Evolutionary conservation across 2,888 invertebrate genomes (phyloP).

Genomic region (Drosophila histrio): DNA sequence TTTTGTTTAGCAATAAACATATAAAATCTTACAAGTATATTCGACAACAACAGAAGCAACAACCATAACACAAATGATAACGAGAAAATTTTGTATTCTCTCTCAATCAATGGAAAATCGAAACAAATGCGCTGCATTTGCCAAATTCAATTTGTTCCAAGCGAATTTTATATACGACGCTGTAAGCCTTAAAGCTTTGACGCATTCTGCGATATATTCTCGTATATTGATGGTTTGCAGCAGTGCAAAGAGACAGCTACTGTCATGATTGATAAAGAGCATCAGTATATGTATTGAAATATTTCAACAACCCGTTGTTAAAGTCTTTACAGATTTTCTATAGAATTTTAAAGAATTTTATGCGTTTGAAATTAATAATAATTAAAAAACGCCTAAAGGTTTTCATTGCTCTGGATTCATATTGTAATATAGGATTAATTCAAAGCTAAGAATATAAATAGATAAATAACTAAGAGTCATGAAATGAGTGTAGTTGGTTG

Average conservation of each 20-base stretch:
- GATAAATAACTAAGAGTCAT: background rate
- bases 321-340: background rate
- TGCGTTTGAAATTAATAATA: too few relatives aligned
- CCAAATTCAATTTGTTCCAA: conserved; percentile 55
- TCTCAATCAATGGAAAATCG: conserved; percentile 62
- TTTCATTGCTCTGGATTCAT: too few relatives aligned
- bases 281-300: background rate
- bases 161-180: conserved; percentile 18
- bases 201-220: conserved; percentile 2
- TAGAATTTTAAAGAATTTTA: background rate
- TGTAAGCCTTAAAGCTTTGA: conserved; percentile 37
- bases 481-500: background rate
- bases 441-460: too few relatives aligned
- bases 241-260: conserved; percentile 6
- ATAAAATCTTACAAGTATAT: conserved; percentile 49
- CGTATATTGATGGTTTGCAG: conserved; percentile 21
- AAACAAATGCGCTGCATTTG: conserved; percentile 63
- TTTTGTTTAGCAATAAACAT: conserved; percentile 74
- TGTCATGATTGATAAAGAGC: conserved; percentile 22
- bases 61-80: conserved; percentile 57
- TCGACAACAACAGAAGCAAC: conserved; percentile 26
- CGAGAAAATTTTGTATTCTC: conserved; percentile 31
- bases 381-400: too few relatives aligned
- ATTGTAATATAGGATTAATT: too few relatives aligned
- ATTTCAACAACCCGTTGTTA: background rate